Evolutionary conservation across 2,888 invertebrate genomes (phyloP), one percentile per base, ranked within the genome.

Genomic region (Drosophila prolongata): DNA sequence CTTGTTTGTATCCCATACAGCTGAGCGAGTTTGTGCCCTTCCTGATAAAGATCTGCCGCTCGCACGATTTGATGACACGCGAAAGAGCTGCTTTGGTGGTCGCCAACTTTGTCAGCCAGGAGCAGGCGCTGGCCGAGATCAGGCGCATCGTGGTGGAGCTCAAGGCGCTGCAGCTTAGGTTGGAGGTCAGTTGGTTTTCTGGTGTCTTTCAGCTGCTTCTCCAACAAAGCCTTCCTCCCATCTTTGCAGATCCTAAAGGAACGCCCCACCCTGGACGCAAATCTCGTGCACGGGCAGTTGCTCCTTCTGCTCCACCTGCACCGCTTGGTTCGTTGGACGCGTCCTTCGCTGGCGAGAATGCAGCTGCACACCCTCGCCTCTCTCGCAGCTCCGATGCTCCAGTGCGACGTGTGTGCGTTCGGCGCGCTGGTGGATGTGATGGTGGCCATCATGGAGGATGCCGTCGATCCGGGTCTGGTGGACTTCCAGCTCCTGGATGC

Each of bases 81-180:
- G 62, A 96, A 94, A 92, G 96, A 67, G 93, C 94, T 27, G 93
- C 94, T 67, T 96, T 95, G 90, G 92, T 96, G 56, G 94, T 95
- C 54, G 66, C 71, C 56, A 79, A 73, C 34, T 76, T 87, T 24
- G 43, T 75, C 2, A 60, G 10, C 30, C 6, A 11, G 0, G 19
- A 30, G 4, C 11, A 14, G n/a, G 79, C 81, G 2, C 6, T 53
- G 1, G 46, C 27, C 1, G 24, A 35, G 8, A 16, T 76, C 0
- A 16, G 13, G 1, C 40, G 71, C 2, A 10, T 71, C 1, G 5
- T 59, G 4, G 6, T 49, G 14, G 24, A 61, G 13, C 27, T 70
- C 9, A 56, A 38, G 40, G 40, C 35, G 2, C 5, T 70, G 30
- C 16, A 71, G 2, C 13, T 44, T 0, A 19, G 11, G 0, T 0